Conservation (phyloP, 2,888 invertebrate genomes). For the Amblyteles armatorius region DNA sequence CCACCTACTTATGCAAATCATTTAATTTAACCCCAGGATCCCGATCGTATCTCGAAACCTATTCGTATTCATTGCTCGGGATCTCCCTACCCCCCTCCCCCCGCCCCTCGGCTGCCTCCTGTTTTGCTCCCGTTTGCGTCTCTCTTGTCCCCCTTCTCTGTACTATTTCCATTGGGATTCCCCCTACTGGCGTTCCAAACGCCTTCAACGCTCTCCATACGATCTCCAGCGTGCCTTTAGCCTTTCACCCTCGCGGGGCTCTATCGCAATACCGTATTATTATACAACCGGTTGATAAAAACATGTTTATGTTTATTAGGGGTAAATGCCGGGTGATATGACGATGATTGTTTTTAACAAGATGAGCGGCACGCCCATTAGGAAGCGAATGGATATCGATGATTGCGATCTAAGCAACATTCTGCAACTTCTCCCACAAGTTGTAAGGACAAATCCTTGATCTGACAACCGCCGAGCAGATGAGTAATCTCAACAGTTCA, state of each 20-base stretch:
- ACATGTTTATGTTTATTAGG: not conserved
- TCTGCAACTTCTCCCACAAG: no score
- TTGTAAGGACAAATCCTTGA: no score
- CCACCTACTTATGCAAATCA: conserved; percentile 85
- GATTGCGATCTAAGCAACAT: no score
- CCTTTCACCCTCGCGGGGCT: conserved; percentile 22
- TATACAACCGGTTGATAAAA: not conserved
- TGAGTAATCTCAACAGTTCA: no score
- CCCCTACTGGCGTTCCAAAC: conserved; percentile 37
- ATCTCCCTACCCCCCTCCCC: conserved; percentile 29
- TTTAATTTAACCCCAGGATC: conserved; percentile 84
- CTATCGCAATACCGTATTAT: conserved; percentile 6
- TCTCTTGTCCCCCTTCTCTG: not conserved
- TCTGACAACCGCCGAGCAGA: no score
- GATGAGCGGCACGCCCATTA: no score
- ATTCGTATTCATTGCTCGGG: conserved; percentile 84
- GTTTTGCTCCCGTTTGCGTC: conserved; percentile 59
- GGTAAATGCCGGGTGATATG: no score
- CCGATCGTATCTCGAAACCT: conserved; percentile 84
- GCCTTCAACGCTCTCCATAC: conserved; percentile 46
- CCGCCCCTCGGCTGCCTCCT: conserved; percentile 39
- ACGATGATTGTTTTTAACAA: no score
- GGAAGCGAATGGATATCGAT: no score
- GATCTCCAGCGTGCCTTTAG: conserved; percentile 29
- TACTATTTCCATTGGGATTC: conserved; percentile 23